A percentile compares a stretch with the other conserved stretches of the same genome.
Evolutionary conservation across 1,140 invertebrate genomes (phyloP).

Genomic region (Lerema accius): DNA sequence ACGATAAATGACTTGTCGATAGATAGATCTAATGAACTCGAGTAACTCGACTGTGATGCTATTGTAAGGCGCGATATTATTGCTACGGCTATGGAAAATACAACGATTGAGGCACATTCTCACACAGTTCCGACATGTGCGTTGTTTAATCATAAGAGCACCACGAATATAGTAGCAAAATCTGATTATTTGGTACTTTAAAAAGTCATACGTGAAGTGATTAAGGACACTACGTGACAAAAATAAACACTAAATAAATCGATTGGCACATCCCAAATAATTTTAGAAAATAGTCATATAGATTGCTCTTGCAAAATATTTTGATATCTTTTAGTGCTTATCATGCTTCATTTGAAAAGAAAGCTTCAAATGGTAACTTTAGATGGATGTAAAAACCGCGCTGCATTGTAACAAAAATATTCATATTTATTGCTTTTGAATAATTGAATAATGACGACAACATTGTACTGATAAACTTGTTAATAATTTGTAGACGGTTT

Average conservation of each 20-base stretch:
- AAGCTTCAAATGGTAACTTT: constrained; percentile 26
- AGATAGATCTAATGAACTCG: constrained; percentile 1
- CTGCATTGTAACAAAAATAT: constrained; percentile 30
- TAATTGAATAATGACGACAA: constrained; percentile 24
- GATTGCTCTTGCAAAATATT: constrained; percentile 2
- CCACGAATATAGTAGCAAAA: constrained; percentile 26
- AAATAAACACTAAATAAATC: not conserved
- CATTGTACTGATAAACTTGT: constrained; percentile 21
- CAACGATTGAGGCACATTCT: constrained; percentile 28
- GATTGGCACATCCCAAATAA: constrained; percentile 26
- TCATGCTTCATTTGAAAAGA: constrained; percentile 16
- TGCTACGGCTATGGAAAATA: constrained; percentile 30
- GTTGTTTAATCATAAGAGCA: constrained; percentile 31
- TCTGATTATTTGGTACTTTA: constrained; percentile 15
- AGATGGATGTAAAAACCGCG: constrained; percentile 22
- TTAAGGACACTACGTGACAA: not conserved
- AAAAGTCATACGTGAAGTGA: constrained; percentile 2
- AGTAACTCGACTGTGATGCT: constrained; percentile 13
- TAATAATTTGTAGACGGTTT: constrained; percentile 23
- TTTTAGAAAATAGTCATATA: constrained; percentile 6
- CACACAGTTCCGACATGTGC: constrained; percentile 24
- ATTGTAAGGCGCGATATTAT: constrained; percentile 25
- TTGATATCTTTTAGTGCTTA: not conserved
- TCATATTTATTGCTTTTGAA: constrained; percentile 26
- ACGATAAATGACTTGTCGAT: constrained; percentile 8